A percentile compares a stretch with the other conserved stretches of the same genome.
Conservation (phyloP, 2,113 vertebrate genomes). For the Trematocara marginatum region DNA sequence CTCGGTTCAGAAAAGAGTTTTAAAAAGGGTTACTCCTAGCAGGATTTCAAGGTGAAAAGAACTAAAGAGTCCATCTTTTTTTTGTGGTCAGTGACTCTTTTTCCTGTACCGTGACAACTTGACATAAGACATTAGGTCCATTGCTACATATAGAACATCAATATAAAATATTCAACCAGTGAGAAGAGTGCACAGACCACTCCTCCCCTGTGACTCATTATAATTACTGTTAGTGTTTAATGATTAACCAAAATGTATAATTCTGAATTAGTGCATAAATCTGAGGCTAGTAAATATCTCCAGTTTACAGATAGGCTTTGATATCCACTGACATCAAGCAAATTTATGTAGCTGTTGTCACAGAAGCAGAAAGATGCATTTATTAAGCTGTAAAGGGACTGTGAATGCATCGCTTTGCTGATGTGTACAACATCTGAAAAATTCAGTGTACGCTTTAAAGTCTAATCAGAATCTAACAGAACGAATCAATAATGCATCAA, state of each 20-base stretch:
- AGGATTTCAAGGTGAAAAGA: background rate
- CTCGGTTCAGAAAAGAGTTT: background rate
- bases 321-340: background rate
- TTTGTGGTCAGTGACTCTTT: background rate
- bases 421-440: background rate
- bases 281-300: background rate
- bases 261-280: background rate
- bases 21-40: background rate
- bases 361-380: background rate
- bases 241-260: background rate
- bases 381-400: background rate
- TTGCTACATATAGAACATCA: background rate
- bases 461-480: background rate
- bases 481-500: background rate
- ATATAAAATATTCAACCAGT: background rate
- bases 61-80: background rate
- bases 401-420: background rate
- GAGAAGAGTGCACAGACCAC: background rate
- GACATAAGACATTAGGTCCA: background rate
- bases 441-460: background rate
- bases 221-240: background rate
- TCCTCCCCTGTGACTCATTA: background rate
- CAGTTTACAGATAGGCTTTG: background rate
- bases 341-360: background rate
- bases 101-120: background rate